Evolutionary conservation across 2,113 vertebrate genomes (phyloP), one percentile per base, ranked within the genome.

Genomic region (Mus spicilegus): DNA sequence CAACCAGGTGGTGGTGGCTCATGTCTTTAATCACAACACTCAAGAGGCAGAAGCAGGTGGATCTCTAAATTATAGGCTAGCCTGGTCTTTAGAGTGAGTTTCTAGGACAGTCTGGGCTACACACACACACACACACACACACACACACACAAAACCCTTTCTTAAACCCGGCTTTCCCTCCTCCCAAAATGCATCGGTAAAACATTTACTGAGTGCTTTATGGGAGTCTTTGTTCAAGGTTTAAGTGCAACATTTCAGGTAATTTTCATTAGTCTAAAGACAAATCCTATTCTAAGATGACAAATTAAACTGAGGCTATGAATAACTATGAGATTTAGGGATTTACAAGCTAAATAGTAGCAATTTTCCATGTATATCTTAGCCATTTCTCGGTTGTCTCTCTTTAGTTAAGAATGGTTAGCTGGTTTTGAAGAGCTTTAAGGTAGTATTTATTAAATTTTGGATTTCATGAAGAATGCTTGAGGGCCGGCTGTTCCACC

Each of bases 401-500:
- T 2, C 72, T 92, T 11, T 89, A 12, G 87, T 61, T 82, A 81
- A 77, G 80, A 82, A n/a, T 86, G 16, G 10, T 69, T 81, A 70
- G 5, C 33, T 87, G 63, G 39, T 70, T 85, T 93, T 87, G 51
- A 84, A 63, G 67, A 81, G 36, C 80, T 86, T 93, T 63, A 95
- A 94, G 63, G 36, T 54, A 73, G 4, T 65, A 28, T 87, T 95
- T 87, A 70, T 93, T 94, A 73, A 96, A 80, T 91, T 96, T 89
- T 13, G 36, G 22, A 95, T n/a, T 96, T 76, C 1, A 46, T 96
- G 78, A 88, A 96, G 85, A 92, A 81, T 91, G 28, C 78, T 49
- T 91, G 19, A 24, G 3, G 20, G 42, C 10, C 67, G 75, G 13
- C 33, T 72, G 49, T 56, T 19, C 26, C 80, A 42, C 89, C 36